Evolutionary conservation across 2,113 vertebrate genomes (phyloP).

Genomic region (Patagioenas fasciata): DNA sequence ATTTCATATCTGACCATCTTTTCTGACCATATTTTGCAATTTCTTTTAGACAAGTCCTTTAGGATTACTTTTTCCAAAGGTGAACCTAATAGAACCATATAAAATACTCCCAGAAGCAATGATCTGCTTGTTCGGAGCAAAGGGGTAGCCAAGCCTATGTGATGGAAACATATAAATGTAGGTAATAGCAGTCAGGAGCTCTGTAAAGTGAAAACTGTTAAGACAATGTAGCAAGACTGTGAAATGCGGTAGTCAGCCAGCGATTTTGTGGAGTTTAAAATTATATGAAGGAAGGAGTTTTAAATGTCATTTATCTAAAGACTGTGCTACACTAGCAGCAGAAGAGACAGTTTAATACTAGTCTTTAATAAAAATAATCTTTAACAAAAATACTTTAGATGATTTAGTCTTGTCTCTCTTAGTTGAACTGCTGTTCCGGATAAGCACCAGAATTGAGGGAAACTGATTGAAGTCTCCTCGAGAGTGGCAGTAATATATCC

Average conservation of each 20-base stretch:
- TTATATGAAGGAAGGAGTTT: not conserved
- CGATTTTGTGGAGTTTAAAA: slow-evolving; percentile 24
- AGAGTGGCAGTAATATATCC: not conserved
- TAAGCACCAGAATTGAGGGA: not conserved
- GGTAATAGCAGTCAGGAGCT: not conserved
- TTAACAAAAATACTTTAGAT: not conserved
- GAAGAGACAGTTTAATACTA: not conserved
- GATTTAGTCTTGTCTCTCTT: not conserved
- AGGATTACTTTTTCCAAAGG: slow-evolving; percentile 16
- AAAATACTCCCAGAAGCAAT: not conserved
- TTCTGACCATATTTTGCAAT: not conserved
- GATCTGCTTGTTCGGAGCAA: not conserved
- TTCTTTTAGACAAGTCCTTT: not conserved
- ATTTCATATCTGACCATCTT: not conserved
- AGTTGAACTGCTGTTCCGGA: not conserved
- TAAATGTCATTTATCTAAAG: slow-evolving; percentile 13
- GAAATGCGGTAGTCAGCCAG: not conserved
- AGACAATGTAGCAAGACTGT: not conserved
- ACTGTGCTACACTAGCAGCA: not conserved
- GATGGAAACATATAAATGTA: not conserved
- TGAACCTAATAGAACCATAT: not conserved
- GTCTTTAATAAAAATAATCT: not conserved
- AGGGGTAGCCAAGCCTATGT: not conserved
- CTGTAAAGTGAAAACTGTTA: not conserved
- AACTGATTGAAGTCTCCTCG: not conserved